Conservation (phyloP, 2,888 invertebrate genomes). For the Microctonus brassicae region DNA sequence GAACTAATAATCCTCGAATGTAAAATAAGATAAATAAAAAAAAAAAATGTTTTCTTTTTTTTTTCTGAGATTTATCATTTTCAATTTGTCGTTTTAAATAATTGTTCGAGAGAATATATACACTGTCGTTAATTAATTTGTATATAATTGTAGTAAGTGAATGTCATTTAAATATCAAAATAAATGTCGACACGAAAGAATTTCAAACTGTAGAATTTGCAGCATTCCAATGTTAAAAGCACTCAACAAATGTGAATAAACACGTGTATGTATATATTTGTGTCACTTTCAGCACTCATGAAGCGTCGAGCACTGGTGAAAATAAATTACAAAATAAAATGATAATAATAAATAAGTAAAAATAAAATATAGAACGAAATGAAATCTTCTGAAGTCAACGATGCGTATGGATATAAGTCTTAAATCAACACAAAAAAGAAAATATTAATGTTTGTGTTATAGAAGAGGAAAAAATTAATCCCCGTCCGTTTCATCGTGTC, state of each 20-base stretch:
- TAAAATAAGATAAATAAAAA: neutral
- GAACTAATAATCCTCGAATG: neutral
- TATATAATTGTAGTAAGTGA: constrained; percentile 5
- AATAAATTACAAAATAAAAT: neutral
- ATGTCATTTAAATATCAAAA: neutral
- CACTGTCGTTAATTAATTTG: neutral
- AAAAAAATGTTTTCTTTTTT: neutral
- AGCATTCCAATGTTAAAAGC: constrained; percentile 48
- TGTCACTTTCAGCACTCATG: constrained; percentile 16
- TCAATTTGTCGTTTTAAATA: no score
- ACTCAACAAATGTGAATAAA: constrained; percentile 27
- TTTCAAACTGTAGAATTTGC: constrained; percentile 25
- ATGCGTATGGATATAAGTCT: constrained; percentile 24
- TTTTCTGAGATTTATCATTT: no score
- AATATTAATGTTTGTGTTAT: constrained; percentile 13
- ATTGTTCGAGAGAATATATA: no score
- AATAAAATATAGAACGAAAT: neutral
- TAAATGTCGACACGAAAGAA: constrained; percentile 26
- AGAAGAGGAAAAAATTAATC: constrained; percentile 44
- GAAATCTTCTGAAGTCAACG: constrained; percentile 7
- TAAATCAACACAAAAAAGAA: constrained; percentile 37
- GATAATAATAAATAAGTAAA: neutral
- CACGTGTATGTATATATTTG: constrained; percentile 5
- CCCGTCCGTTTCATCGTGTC: constrained; percentile 37
- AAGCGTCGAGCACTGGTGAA: neutral